Conservation (phyloP, 2,113 vertebrate species). For the Eurystomus gularis region DNA sequence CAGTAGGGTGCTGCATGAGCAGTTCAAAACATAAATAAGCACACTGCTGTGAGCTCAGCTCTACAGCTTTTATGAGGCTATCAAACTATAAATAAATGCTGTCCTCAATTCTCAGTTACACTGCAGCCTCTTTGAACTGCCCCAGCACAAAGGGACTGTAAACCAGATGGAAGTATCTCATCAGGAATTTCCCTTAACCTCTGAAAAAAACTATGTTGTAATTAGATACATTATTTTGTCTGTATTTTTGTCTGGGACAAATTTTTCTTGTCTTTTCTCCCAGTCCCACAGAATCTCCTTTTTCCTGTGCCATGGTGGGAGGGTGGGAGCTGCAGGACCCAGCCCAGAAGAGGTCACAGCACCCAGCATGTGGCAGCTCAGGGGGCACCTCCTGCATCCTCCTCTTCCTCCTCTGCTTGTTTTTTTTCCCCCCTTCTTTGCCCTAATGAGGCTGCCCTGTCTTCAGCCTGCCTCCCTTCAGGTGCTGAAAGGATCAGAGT, state of each 20-base stretch:
- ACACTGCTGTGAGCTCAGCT: slow-evolving; percentile 36
- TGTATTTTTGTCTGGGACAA: neutral
- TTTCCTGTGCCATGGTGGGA: neutral
- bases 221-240: slow-evolving; percentile 36
- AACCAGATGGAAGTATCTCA: slow-evolving; percentile 23
- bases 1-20: slow-evolving; percentile 8
- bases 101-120: slow-evolving; percentile 47
- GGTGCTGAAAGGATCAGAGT: slow-evolving; percentile 50
- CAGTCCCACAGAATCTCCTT: neutral
- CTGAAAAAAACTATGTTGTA: neutral
- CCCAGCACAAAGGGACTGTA: neutral
- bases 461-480: slow-evolving; percentile 50
- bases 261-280: neutral
- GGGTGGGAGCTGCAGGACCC: slow-evolving; percentile 29
- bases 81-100: slow-evolving; percentile 60
- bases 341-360: slow-evolving; percentile 29
- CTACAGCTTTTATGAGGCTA: slow-evolving; percentile 30
- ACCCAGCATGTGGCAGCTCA: neutral
- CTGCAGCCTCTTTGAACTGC: slow-evolving; percentile 34
- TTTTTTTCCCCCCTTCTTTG: neutral
- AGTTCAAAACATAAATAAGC: slow-evolving; percentile 57
- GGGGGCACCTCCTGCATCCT: neutral
- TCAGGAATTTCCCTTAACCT: slow-evolving; percentile 30
- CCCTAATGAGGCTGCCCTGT: slow-evolving; percentile 38
- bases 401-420: neutral